phyloP scores from a whole-genome alignment of 2,113 vertebrate genomes.

The Gymnorhina tibicen region DNA sequence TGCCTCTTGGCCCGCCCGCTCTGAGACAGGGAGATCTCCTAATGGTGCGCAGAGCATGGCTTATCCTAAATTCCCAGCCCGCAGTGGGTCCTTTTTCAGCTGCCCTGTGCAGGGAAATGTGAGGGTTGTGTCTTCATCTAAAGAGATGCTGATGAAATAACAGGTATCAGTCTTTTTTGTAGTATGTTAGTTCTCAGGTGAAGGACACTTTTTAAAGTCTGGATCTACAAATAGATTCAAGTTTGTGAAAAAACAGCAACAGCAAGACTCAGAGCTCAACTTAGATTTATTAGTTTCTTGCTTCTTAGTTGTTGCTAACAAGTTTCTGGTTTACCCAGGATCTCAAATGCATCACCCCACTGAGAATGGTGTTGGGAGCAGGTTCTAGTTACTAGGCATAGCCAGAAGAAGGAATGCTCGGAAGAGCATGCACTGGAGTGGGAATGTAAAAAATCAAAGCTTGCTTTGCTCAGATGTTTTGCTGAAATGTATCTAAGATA shows the following conservation, averaged over 20 bases:
- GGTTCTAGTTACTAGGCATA: neutral
- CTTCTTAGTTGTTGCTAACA: neutral
- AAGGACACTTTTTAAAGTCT: neutral
- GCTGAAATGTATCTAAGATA: neutral
- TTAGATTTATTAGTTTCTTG: neutral
- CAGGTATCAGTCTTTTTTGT: neutral
- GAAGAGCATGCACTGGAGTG: neutral
- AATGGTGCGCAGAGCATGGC: neutral
- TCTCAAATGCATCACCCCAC: neutral
- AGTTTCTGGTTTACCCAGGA: neutral
- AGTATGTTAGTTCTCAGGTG: neutral
- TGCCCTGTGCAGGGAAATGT: neutral
- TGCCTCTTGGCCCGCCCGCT: neutral
- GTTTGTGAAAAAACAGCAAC: neutral
- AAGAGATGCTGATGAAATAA: neutral
- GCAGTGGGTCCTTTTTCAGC: rapidly evolving
- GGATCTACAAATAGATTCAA: neutral
- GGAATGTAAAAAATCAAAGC: neutral
- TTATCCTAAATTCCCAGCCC: neutral
- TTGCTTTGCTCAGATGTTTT: neutral
- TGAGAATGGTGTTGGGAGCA: neutral
- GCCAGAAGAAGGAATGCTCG: neutral
- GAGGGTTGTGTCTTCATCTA: rapidly evolving
- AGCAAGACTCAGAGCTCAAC: neutral
- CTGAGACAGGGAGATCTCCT: neutral